Conservation (phyloP, 2,888 invertebrate species). For the Ennomos erosarius region DNA sequence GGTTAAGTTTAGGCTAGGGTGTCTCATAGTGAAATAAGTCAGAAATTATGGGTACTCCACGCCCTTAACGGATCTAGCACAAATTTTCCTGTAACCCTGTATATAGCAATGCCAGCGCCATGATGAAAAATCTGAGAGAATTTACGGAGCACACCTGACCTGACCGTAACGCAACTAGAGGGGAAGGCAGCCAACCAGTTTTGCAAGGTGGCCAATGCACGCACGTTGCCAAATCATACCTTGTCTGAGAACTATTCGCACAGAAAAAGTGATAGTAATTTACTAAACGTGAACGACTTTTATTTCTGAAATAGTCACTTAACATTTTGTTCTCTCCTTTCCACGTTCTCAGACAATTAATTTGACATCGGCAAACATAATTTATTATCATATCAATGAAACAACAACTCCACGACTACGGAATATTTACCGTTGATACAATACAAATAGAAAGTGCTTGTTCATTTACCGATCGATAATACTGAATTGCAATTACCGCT, state of each 20-base stretch:
- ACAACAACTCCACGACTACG: slow-evolving; percentile 36
- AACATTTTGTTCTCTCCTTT: too few relatives aligned
- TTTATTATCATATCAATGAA: slow-evolving; percentile 13
- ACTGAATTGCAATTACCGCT: slow-evolving; percentile 54
- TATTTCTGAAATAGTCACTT: too few relatives aligned
- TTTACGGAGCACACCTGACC: slow-evolving; percentile 65
- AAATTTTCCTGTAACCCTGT: too few relatives aligned
- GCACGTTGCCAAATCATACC: slow-evolving; percentile 53
- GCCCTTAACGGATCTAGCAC: too few relatives aligned
- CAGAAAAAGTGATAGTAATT: slow-evolving; percentile 18
- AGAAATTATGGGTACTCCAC: too few relatives aligned
- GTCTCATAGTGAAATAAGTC: too few relatives aligned
- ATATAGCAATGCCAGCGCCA: slow-evolving; percentile 26
- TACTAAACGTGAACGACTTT: too few relatives aligned
- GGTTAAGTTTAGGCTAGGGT: too few relatives aligned
- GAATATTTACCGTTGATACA: slow-evolving; percentile 45
- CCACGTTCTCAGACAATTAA: not conserved
- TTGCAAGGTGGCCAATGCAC: slow-evolving; percentile 63
- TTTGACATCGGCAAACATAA: slow-evolving; percentile 1
- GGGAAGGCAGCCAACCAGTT: slow-evolving; percentile 76
- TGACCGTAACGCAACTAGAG: slow-evolving; percentile 57
- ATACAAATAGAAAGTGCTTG: slow-evolving; percentile 57
- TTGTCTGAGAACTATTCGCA: slow-evolving; percentile 42
- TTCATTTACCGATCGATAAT: slow-evolving; percentile 52
- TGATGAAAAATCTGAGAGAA: slow-evolving; percentile 56